Percentiles rank a stretch among this genome's conserved stretches.
Conservation (phyloP, 2,113 vertebrate species). For the Lepisosteus osseus region DNA sequence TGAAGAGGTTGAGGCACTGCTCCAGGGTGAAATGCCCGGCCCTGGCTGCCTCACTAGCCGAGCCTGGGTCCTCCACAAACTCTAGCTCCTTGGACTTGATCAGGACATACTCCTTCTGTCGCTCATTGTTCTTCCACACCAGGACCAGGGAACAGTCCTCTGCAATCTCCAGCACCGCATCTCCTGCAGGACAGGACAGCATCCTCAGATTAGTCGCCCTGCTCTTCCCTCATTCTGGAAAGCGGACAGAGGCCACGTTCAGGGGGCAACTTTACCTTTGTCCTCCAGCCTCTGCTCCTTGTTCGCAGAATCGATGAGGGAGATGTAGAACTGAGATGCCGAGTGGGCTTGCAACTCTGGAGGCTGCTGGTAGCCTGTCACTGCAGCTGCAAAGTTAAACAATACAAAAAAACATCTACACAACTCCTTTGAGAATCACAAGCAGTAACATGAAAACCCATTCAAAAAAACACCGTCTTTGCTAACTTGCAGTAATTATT, state of each 20-base stretch:
- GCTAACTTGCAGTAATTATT: too few relatives aligned
- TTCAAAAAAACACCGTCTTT: neutral
- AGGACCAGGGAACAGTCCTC: conserved; percentile 84
- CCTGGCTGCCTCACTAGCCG: conserved; percentile 84
- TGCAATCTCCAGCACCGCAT: conserved; percentile 69
- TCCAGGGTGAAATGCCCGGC: conserved; percentile 95
- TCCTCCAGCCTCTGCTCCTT: conserved; percentile 91
- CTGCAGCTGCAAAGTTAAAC: conserved; percentile 66
- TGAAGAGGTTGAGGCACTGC: conserved; percentile 97
- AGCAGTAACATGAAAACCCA: too few relatives aligned
- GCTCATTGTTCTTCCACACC: conserved; percentile 96
- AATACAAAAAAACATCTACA: too few relatives aligned
- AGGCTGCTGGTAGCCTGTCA: conserved; percentile 90
- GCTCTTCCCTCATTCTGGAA: neutral
- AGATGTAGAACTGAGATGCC: conserved; percentile 85
- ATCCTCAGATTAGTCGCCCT: neutral
- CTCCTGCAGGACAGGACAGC: conserved; percentile 60
- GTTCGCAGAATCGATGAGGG: conserved; percentile 74
- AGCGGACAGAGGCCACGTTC: neutral
- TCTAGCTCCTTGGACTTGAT: conserved; percentile 95
- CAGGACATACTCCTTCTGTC: conserved; percentile 88
- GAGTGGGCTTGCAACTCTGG: conserved; percentile 69
- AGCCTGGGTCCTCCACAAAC: conserved; percentile 85
- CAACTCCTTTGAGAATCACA: too few relatives aligned
- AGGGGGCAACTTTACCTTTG: conserved; percentile 70